Evolutionary conservation across 2,888 invertebrate genomes (phyloP).

Genomic region (Abrostola triplasia): DNA sequence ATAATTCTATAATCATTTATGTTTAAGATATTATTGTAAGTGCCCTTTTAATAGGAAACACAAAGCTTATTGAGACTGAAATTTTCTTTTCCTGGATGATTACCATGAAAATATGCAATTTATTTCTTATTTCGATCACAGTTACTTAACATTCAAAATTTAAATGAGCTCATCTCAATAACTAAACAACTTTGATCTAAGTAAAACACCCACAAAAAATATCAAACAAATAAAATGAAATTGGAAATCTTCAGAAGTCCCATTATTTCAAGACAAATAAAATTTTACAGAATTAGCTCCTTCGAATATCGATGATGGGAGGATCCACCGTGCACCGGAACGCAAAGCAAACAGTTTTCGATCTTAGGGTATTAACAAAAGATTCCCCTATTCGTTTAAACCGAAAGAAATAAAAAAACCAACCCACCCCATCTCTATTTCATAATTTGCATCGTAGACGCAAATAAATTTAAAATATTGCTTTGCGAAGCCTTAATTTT

Average conservation of each 20-base stretch:
- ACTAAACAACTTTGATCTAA: constrained; percentile 42
- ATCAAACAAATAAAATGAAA: constrained; percentile 54
- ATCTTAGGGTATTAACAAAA: constrained; percentile 75
- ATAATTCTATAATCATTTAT: not conserved
- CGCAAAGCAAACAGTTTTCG: constrained; percentile 77
- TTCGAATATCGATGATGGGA: constrained; percentile 50
- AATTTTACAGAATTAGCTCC: constrained; percentile 55
- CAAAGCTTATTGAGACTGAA: constrained; percentile 11
- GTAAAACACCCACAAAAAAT: constrained; percentile 50
- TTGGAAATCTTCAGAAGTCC: constrained; percentile 50
- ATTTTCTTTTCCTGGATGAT: constrained; percentile 21
- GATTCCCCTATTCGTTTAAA: constrained; percentile 83
- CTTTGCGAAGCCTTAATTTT: constrained; percentile 79
- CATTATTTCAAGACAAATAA: constrained; percentile 56
- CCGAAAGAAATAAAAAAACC: constrained; percentile 74
- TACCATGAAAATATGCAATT: constrained; percentile 43
- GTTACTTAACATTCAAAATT: constrained; percentile 48
- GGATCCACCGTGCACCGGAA: constrained; percentile 60
- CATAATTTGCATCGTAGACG: constrained; percentile 87
- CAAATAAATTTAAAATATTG: constrained; percentile 87
- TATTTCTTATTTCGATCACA: constrained; percentile 43
- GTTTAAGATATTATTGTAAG: constrained; percentile 19
- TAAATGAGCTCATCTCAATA: constrained; percentile 52
- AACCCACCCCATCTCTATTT: constrained; percentile 80
- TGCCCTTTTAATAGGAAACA: not conserved